A percentile compares a stretch with the other conserved stretches of the same genome.
Evolutionary conservation across 2,888 invertebrate species (phyloP).

Genomic region (Drosophila mettleri): DNA sequence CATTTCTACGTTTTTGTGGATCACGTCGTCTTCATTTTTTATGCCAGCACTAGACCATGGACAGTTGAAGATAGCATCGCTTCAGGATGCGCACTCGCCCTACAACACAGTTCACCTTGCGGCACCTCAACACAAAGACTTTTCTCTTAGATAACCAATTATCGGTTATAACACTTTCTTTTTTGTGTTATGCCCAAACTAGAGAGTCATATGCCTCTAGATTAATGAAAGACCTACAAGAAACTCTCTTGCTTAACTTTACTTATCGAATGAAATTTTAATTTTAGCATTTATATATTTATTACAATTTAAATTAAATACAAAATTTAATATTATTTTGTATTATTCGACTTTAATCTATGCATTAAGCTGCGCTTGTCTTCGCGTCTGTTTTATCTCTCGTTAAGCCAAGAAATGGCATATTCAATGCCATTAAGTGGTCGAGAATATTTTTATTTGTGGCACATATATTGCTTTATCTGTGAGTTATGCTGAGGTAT

Average conservation of each 20-base stretch:
- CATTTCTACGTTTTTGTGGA: conserved; percentile 60
- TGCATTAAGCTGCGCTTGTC: not conserved
- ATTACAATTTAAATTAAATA: no score
- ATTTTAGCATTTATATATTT: no score
- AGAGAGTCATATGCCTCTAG: not conserved
- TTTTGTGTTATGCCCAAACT: not conserved
- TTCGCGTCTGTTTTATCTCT: not conserved
- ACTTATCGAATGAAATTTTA: no score
- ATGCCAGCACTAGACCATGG: conserved; percentile 40
- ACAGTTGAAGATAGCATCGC: conserved; percentile 54
- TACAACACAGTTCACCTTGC: not conserved
- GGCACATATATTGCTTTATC: conserved; percentile 11
- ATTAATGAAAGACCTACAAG: not conserved
- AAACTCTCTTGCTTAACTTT: no score
- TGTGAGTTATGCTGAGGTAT: conserved; percentile 27
- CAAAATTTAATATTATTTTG: no score
- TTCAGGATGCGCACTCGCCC: conserved; percentile 12
- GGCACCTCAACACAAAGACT: not conserved
- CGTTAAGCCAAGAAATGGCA: no score
- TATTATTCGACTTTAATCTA: no score
- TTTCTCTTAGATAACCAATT: not conserved
- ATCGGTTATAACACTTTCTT: conserved; percentile 6
- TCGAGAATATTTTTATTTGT: not conserved
- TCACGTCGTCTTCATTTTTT: conserved; percentile 71
- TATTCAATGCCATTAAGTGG: not conserved